Conservation (phyloP, 1,140 invertebrate species). For the Calliphora vicina region DNA sequence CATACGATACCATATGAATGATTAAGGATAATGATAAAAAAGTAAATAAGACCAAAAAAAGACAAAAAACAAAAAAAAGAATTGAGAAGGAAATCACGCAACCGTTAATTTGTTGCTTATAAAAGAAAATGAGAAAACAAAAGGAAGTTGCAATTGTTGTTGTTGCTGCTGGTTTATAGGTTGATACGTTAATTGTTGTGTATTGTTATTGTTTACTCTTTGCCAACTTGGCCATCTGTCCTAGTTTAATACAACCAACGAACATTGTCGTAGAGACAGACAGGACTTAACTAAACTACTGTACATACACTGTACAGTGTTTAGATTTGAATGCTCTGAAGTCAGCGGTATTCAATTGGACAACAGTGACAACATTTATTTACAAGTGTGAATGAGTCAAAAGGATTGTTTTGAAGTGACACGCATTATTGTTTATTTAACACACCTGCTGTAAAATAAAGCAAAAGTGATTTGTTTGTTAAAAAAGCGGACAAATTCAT, state of each 20-base stretch:
- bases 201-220: conserved; percentile 21
- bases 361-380: not conserved
- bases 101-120: conserved; percentile 31
- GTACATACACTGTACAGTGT: not conserved
- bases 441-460: not conserved
- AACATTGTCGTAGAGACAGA: not conserved
- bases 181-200: conserved; percentile 16
- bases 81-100: conserved; percentile 19
- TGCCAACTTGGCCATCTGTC: conserved; percentile 21
- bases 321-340: not conserved
- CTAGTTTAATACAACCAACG: not conserved
- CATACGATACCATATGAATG: too few species aligned
- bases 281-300: not conserved
- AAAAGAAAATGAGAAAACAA: too few species aligned
- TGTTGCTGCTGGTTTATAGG: not conserved
- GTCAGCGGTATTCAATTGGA: not conserved
- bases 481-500: too few species aligned
- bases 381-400: conserved; percentile 30
- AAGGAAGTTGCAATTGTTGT: conserved; percentile 23
- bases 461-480: too few species aligned
- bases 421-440: conserved; percentile 25
- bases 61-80: too few species aligned
- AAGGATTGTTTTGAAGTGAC: conserved; percentile 7
- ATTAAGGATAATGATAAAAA: not conserved
- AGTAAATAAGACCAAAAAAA: not conserved